Evolutionary conservation across 64 coral and sea anemone genomes (phyloP).

Genomic region (Montipora cactus): DNA sequence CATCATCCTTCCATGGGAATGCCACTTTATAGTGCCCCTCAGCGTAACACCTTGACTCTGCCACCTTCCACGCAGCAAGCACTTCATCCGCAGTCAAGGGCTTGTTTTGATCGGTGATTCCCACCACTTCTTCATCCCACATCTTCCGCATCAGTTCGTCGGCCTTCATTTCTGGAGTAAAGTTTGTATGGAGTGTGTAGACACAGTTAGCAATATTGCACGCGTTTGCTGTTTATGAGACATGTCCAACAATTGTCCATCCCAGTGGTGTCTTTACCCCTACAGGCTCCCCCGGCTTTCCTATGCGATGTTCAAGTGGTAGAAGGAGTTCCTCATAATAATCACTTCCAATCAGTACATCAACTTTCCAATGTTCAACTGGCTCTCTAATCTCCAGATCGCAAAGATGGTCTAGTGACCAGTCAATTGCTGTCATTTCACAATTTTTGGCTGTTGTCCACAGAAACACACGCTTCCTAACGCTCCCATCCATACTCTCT

Average conservation of each 20-base stretch:
- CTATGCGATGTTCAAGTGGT: conserved; percentile 40
- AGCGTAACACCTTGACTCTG: conserved; percentile 38
- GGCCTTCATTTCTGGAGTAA: conserved; percentile 1
- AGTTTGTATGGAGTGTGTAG: not conserved
- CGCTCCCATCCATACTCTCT: not conserved
- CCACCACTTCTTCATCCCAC: conserved; percentile 73
- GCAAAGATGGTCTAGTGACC: conserved; percentile 8
- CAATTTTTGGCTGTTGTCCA: conserved; percentile 29
- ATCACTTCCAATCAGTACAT: conserved; percentile 64
- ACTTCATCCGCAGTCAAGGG: conserved; percentile 24
- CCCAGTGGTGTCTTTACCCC: conserved; percentile 60
- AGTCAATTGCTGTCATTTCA: conserved; percentile 14
- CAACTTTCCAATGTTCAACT: conserved; percentile 18
- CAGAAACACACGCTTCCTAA: not conserved
- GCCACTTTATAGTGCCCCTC: conserved; percentile 60
- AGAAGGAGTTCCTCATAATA: conserved; percentile 52
- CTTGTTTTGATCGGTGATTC: not conserved
- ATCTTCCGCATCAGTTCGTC: conserved; percentile 67
- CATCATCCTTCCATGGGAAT: conserved; percentile 55
- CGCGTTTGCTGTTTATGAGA: not conserved
- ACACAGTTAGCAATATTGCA: not conserved
- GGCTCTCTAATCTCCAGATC: conserved; percentile 51
- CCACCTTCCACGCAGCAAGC: conserved; percentile 15
- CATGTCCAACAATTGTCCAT: conserved; percentile 36
- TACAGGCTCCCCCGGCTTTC: conserved; percentile 45